These are phyloP conservation scores for Sarotherodon lohbergeri DNA, from an alignment of 2,113 vertebrate genomes.

Conservation along the genomic window DNA sequence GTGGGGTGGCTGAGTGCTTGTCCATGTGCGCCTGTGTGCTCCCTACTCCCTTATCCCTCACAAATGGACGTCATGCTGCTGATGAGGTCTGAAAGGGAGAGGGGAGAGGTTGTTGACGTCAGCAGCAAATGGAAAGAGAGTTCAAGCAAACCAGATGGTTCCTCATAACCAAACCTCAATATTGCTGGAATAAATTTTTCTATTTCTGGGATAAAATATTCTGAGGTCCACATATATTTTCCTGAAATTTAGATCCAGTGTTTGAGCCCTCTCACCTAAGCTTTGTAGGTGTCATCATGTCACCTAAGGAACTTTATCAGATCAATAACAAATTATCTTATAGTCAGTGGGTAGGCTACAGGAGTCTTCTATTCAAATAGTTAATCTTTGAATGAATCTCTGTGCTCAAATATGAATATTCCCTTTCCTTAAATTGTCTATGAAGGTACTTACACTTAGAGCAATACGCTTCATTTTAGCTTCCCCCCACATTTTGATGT, in stretches of 20 bases:
- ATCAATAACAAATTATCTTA: not conserved
- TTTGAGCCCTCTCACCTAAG: not conserved
- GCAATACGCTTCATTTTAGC: not conserved
- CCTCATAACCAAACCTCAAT: not conserved
- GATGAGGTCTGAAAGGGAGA: slow-evolving; percentile 17
- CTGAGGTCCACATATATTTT: not conserved
- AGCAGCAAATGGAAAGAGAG: not conserved
- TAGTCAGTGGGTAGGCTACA: not conserved
- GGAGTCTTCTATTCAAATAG: not conserved
- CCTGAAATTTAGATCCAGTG: not conserved
- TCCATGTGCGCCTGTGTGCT: not conserved
- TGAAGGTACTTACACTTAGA: not conserved
- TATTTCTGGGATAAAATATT: not conserved
- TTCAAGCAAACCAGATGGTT: not conserved
- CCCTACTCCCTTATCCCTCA: slow-evolving; percentile 1
- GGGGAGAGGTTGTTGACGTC: slow-evolving; percentile 25
- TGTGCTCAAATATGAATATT: not conserved
- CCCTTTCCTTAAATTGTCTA: not conserved
- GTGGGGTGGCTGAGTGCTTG: not conserved
- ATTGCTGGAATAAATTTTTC: not conserved
- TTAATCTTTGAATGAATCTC: not conserved
- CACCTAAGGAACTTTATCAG: not conserved
- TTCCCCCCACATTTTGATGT: not conserved
- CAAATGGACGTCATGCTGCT: slow-evolving; percentile 39
- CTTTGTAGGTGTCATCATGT: not conserved